A percentile compares a stretch with the other conserved stretches of the same genome.
Evolutionary conservation across 2,113 vertebrate genomes (phyloP).

Genomic region (Corapipo altera): DNA sequence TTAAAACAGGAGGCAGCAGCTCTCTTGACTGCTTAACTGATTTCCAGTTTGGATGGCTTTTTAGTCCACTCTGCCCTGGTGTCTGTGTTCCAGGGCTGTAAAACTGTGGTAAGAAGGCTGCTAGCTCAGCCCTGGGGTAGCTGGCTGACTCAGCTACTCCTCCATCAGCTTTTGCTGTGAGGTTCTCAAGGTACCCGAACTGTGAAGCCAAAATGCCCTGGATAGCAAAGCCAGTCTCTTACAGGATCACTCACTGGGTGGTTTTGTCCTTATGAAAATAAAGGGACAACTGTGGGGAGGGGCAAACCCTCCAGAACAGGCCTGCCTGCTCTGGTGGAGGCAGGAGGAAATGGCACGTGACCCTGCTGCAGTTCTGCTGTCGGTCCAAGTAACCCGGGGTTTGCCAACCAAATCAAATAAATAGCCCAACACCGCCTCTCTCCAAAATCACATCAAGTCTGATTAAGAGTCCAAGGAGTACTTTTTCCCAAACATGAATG

Average conservation of each 20-base stretch:
- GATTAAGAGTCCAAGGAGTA: background rate
- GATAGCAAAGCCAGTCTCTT: background rate
- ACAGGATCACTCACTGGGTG: background rate
- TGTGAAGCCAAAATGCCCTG: background rate
- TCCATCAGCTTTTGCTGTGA: background rate
- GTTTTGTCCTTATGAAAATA: background rate
- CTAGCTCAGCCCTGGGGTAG: background rate
- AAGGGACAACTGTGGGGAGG: background rate
- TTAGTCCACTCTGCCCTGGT: background rate
- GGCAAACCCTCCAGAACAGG: background rate
- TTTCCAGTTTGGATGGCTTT: background rate
- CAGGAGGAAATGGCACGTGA: accelerated
- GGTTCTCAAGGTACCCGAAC: background rate
- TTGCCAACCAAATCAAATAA: background rate
- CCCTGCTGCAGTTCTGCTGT: background rate
- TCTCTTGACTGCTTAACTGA: background rate
- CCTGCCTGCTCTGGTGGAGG: background rate
- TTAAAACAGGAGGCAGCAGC: background rate
- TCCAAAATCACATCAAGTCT: background rate
- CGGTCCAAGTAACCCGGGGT: background rate
- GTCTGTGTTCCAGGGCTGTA: background rate
- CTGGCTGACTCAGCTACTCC: background rate
- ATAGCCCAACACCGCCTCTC: background rate
- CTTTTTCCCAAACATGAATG: background rate
- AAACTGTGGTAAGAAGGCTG: background rate